Conservation (phyloP, 2,888 invertebrate species). For the Metallyticus violacea region DNA sequence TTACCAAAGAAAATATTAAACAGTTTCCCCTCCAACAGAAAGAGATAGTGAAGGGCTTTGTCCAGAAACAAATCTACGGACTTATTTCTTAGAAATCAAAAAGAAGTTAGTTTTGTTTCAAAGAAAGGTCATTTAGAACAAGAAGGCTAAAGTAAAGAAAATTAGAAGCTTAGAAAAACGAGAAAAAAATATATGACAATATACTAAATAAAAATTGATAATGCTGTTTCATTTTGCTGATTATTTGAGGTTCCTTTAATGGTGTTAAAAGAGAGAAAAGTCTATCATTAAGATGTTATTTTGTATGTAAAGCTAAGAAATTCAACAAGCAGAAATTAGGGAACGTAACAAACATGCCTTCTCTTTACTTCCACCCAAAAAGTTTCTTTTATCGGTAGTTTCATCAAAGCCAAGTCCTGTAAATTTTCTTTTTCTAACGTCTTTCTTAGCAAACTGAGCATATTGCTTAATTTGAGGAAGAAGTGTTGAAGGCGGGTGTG, state of each 20-base stretch:
- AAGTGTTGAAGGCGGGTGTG: background rate
- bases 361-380: background rate
- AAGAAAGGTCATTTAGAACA: background rate
- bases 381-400: background rate
- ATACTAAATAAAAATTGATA: too few species aligned
- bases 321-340: too few species aligned
- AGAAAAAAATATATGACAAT: too few species aligned
- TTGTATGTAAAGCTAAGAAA: too few species aligned
- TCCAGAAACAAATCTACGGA: background rate
- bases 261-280: too few species aligned
- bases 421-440: background rate
- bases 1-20: background rate
- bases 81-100: background rate
- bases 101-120: background rate
- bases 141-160: too few species aligned
- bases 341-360: too few species aligned
- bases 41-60: background rate
- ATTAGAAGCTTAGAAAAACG: too few species aligned
- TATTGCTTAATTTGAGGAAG: background rate
- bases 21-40: background rate
- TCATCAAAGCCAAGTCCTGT: background rate
- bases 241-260: too few species aligned
- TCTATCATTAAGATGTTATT: too few species aligned
- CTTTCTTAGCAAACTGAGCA: background rate
- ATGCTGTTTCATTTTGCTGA: too few species aligned